Evolutionary conservation across 2,888 invertebrate species (phyloP).

Genomic region (Cryptosula pallasiana): DNA sequence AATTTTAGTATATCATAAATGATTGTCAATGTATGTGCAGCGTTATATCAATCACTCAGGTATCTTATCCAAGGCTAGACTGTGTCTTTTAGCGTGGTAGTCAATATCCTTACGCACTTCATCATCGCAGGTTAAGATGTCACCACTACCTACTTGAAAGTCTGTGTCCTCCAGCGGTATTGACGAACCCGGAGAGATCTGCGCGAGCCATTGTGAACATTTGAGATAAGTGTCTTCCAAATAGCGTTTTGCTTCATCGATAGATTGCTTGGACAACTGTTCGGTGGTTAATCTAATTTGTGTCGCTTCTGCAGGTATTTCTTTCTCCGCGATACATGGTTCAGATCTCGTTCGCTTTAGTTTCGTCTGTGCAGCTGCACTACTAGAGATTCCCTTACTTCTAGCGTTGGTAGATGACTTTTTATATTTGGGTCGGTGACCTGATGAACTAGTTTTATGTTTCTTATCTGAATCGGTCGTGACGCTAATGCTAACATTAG

Average conservation of each 20-base stretch:
- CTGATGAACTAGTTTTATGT: not conserved
- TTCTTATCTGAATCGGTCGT: not conserved
- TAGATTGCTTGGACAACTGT: slow-evolving; percentile 21
- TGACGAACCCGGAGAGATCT: slow-evolving; percentile 3
- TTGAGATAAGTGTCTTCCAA: slow-evolving; percentile 17
- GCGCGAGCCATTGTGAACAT: slow-evolving; percentile 17
- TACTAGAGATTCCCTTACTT: not conserved
- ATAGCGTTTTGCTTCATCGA: slow-evolving; percentile 16
- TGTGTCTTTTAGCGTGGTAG: slow-evolving; percentile 16
- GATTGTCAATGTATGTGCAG: too few relatives aligned
- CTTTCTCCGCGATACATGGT: slow-evolving; percentile 13
- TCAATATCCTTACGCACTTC: slow-evolving; percentile 12
- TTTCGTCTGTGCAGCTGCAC: not conserved
- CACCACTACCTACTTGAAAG: slow-evolving; percentile 15
- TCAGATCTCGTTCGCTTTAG: slow-evolving; percentile 8
- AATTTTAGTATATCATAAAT: too few relatives aligned
- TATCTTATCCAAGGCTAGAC: slow-evolving; percentile 13
- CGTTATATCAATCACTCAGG: slow-evolving; percentile 16
- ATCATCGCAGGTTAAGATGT: slow-evolving; percentile 15
- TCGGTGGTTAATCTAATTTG: not conserved
- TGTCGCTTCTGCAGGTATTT: not conserved
- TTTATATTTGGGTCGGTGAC: not conserved
- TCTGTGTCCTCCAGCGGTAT: slow-evolving; percentile 15
- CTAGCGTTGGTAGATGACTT: not conserved
- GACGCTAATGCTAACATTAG: not conserved